Evolutionary conservation across 2,113 vertebrate species (phyloP), one percentile per base, ranked within the genome.

Genomic region (Clarias batrachus): DNA sequence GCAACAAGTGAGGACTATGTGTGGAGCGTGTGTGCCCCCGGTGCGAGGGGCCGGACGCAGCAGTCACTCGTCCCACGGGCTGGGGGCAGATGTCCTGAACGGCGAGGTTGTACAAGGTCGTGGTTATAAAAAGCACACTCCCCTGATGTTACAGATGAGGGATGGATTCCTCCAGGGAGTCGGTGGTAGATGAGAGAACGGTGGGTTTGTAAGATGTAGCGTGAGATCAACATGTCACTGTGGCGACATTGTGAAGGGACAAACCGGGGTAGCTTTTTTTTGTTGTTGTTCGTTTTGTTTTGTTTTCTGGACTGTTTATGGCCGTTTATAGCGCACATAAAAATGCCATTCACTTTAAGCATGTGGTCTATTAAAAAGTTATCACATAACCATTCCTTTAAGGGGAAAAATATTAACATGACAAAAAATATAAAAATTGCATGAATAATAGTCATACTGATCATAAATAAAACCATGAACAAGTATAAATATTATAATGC

Each of bases 71-170:
- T 65, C 82, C 83, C 79, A 70, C 11, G 33, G 71, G 65, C 74
- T 21, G 77, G 54, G 71, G 30, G 83, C 66, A 81, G 80, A 88
- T 71, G 73, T 65, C 78, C 80, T 59, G 82, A 81, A 59, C 62
- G 23, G 27, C 25, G 37, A 70, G 77, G 73, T 54, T 77, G 33
- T 17, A 66, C 14, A 33, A 14, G 62, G 73, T 71, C 66, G 30
- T 73, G 48, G 73, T 65, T 85, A 91, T 92, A 91, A 93, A 93
- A 93, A 92, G 89, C 90, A 56, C n/a, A 60, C 82, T 85, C 91
- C 88, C 60, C 25, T 87, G 82, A 89, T 89, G 85, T 91, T 92
- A 90, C 81, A 92, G 71, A 93, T 93, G 91, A 92, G 90, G 77
- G 84, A 65, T 90, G 87, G 89, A 86, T 87, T 14, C 85, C 88